Conservation (phyloP, 2,888 invertebrate genomes). For the Ochropleura leucogaster region DNA sequence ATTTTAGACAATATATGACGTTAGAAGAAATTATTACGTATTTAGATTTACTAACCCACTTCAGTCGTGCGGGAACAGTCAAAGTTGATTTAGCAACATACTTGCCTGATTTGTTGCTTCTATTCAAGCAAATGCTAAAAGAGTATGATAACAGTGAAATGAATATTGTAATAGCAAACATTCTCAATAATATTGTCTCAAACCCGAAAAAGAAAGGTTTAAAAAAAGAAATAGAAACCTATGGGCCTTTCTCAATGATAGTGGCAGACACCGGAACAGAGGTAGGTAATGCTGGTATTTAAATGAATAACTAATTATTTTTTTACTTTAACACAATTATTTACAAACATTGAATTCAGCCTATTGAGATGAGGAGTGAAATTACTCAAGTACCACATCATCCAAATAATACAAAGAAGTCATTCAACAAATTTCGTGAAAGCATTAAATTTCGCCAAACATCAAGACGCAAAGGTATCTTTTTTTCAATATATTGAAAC, state of each 20-base stretch:
- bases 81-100: slow-evolving; percentile 73
- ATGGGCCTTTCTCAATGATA: slow-evolving; percentile 62
- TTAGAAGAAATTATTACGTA: slow-evolving; percentile 79
- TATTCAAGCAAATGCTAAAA: slow-evolving; percentile 79
- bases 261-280: slow-evolving; percentile 77
- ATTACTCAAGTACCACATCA: slow-evolving; percentile 75
- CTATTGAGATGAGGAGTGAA: slow-evolving; percentile 74
- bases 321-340: neutral
- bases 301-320: neutral
- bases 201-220: slow-evolving; percentile 70
- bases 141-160: slow-evolving; percentile 83
- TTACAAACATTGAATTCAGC: slow-evolving; percentile 67
- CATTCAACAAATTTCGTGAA: slow-evolving; percentile 66
- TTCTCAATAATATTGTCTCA: slow-evolving; percentile 79
- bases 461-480: slow-evolving; percentile 71
- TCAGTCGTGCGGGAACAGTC: slow-evolving; percentile 72
- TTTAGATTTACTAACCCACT: slow-evolving; percentile 78
- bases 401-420: slow-evolving; percentile 64
- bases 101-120: slow-evolving; percentile 73
- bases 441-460: slow-evolving; percentile 67
- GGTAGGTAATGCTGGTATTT: slow-evolving; percentile 76
- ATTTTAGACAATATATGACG: slow-evolving; percentile 80
- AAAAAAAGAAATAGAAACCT: slow-evolving; percentile 59
- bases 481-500: neutral
- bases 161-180: slow-evolving; percentile 80